phyloP scores from a whole-genome alignment of 23 tunicate species.

The Trididemnum clinides region DNA sequence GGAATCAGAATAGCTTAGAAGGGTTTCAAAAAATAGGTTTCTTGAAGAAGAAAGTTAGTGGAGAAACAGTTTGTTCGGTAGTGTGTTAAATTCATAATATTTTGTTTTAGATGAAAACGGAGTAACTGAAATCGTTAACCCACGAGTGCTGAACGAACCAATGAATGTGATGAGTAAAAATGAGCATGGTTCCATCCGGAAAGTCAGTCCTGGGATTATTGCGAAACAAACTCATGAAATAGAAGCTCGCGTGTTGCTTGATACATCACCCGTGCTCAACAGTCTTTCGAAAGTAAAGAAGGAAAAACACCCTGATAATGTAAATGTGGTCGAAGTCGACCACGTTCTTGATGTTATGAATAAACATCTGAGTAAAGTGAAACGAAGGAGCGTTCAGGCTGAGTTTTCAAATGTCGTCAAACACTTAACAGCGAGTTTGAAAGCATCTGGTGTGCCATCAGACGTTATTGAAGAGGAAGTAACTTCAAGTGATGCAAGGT shows the following conservation, averaged over 20 bases:
- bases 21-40: no score
- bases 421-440: not conserved
- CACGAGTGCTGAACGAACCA: not conserved
- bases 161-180: not conserved
- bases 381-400: constrained; percentile 64
- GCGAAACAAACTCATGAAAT: not conserved
- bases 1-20: no score
- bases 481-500: not conserved
- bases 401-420: constrained; percentile 22
- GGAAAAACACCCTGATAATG: not conserved
- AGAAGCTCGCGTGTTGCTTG: not conserved
- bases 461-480: constrained; percentile 23
- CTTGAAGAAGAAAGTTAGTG: no score
- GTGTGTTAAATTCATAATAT: no score
- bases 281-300: not conserved
- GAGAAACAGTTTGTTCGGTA: no score
- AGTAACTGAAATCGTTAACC: not conserved
- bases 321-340: constrained; percentile 32
- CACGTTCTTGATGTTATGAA: constrained; percentile 46
- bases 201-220: not conserved
- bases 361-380: constrained; percentile 39
- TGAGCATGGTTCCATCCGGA: no score
- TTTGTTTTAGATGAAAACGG: no score
- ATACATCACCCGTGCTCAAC: not conserved
- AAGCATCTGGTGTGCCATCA: not conserved